Base-by-base conservation (phyloP, 2,113 vertebrate genomes). In the Gopherus flavomarginatus region DNA sequence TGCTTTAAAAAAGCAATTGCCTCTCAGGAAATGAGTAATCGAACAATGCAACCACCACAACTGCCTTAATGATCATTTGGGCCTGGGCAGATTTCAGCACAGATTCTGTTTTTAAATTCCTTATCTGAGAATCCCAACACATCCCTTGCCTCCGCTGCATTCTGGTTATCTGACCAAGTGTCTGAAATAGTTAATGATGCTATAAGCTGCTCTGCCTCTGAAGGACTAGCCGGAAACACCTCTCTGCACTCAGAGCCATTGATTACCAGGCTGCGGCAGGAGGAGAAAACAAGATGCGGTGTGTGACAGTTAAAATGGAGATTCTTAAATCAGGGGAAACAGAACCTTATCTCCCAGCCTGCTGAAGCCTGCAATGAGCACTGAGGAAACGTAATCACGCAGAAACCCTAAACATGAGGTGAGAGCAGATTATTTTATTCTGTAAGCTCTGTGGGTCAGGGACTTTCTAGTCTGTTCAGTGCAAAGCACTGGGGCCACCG, bases 331-430 rank as follows among this genome's bases (percentile, higher is more conserved):
- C 96, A 97, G 92, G 65, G 7, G 65, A 72, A 72, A 72, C 9
- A 38, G n/a, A 81, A 81, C 75, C 4, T 0, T 42, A 62, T 87
- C 93, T 93, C 65, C 96, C 94, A 95, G 95, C 90, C 35, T 95
- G 85, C 87, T 95, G 94, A 69, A 93, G 87, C 92, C 87, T 91
- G 90, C 95, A 97, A 94, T 96, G 97, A 95, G 38, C 92, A 80
- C 52, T n/a, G 72, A 94, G 93, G 94, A 93, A 96, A 95, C 90
- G 91, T 8, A 96, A 95, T 83, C 92, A 90, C 65, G 38, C 62
- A 83, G 86, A 89, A 93, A 94, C 53, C 21, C 85, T 80, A 91
- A 69, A 95, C 95, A 86, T 72, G 87, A 26, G 87, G 78, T 78
- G 96, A 97, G 90, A 95, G 93, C 90, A 92, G 87, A 89, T 95